Evolutionary conservation across 2,888 invertebrate genomes (phyloP), one percentile per base, ranked within the genome.

Genomic region (Calameuta filiformis): DNA sequence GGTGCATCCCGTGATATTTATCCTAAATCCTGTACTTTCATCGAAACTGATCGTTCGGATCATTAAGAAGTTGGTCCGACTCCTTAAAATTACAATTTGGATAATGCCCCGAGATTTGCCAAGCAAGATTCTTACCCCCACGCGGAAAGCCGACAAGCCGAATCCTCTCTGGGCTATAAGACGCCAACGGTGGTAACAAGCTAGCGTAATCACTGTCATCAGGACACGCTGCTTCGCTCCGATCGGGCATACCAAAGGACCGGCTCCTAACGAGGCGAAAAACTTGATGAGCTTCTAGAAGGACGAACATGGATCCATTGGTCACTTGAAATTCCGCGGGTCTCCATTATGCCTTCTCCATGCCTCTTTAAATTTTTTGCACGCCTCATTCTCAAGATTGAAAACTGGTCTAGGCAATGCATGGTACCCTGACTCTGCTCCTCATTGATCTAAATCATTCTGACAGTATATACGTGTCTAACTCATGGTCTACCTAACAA

Each of bases 161-260:
- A 71, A 80, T 80, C 77, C 77, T 69, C 74, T 76, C 73, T 78
- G 80, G 73, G 79, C 79, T 80, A 81, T 80, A 71, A 71, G 71
- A 71, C 23, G 71, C 71, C 71, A 34, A 71, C 81, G 83, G 85
- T 85, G 85, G 86, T 86, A 85, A 85, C 86, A 85, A 85, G 77
- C 68, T 75, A 77, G 74, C 76, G 75, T 79, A 79, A 79, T 79
- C 77, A 77, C 77, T 79, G 77, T 86, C 85, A 85, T 86, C 83
- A 86, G 81, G 79, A 77, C 80, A 81, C 75, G 83, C 81, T 77
- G 81, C 79, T 79, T 80, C 81, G 80, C 75, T 76, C 75, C 77
- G 74, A 76, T 71, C 71, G 71, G 71, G 71, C 71, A 71, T 71
- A 71, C 34, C 71, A 71, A 34, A 71, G 71, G 71, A 33, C 34